Percentiles rank a stretch among this genome's conserved stretches.
Conservation (phyloP, 1,140 invertebrate genomes). For the Drosophila willistoni region DNA sequence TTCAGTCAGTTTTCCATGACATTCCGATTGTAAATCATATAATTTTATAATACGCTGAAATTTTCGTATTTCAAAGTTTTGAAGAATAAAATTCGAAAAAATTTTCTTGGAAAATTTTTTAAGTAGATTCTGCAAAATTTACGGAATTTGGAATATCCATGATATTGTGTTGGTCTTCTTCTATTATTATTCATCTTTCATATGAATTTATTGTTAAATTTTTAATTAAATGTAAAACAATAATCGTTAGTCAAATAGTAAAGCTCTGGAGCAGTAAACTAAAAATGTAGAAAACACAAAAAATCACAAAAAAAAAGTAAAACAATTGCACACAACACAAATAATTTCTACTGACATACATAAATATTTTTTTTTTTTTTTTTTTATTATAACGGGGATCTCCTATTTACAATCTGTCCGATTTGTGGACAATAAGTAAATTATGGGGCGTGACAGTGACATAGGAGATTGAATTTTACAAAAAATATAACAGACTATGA, state of each 20-base stretch:
- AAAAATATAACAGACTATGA: no score
- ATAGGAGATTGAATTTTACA: no score
- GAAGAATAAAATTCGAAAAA: constrained; percentile 18
- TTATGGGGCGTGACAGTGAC: no score
- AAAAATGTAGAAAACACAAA: constrained; percentile 30
- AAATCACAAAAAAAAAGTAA: constrained; percentile 7
- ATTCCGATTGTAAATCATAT: neutral
- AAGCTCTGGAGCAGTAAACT: constrained; percentile 40
- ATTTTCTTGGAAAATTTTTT: neutral
- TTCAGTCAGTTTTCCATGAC: constrained; percentile 7
- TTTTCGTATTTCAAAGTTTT: neutral
- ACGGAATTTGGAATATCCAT: neutral
- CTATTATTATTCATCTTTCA: neutral
- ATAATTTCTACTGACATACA: constrained; percentile 9
- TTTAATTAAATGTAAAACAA: constrained; percentile 43
- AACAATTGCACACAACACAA: constrained; percentile 16
- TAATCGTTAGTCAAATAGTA: constrained; percentile 59
- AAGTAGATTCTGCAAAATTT: neutral
- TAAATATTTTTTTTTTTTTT: no score
- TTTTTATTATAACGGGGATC: no score
- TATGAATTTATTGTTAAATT: neutral
- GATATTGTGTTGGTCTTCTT: neutral
- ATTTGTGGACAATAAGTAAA: no score
- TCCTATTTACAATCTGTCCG: no score
- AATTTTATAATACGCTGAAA: neutral